These are phyloP conservation scores for Lasioglossum figueresi DNA, from an alignment of 2,888 invertebrate species.

Conservation along the genomic window DNA sequence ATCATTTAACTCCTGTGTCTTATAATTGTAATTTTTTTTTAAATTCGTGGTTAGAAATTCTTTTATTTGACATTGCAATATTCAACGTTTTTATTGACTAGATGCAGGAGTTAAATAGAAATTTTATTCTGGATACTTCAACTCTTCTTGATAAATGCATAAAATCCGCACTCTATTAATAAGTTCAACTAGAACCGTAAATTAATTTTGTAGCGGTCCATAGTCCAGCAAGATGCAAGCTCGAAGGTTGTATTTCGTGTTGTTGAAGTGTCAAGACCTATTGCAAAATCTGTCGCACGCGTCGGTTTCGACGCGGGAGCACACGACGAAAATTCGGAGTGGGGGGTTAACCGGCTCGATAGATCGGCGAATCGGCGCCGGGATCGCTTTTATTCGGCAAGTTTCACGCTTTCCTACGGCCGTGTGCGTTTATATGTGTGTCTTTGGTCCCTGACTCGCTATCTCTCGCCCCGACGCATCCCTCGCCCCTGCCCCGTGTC, in stretches of 20 bases:
- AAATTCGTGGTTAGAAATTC: too few species aligned
- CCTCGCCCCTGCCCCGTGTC: conserved; percentile 40
- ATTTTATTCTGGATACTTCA: too few species aligned
- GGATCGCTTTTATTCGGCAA: neutral
- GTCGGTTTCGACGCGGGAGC: neutral
- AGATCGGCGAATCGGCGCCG: neutral
- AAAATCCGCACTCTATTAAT: neutral
- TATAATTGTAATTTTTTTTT: too few species aligned
- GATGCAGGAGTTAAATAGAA: too few species aligned
- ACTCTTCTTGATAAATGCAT: neutral
- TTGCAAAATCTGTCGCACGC: neutral
- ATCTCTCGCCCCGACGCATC: conserved; percentile 6
- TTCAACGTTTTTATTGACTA: neutral
- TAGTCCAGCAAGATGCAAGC: too few species aligned
- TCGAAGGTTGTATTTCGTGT: neutral
- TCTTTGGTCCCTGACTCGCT: neutral
- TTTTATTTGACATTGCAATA: too few species aligned
- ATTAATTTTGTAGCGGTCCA: too few species aligned
- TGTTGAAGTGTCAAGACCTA: neutral
- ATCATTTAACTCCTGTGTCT: too few species aligned
- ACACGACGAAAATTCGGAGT: neutral
- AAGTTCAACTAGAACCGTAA: too few species aligned
- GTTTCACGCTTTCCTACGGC: conserved; percentile 4
- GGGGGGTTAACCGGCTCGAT: neutral
- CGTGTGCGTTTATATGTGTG: neutral